These are phyloP conservation scores for Myotis daubentonii DNA, from an alignment of 2,797 vertebrate species.

Conservation along the genomic window DNA sequence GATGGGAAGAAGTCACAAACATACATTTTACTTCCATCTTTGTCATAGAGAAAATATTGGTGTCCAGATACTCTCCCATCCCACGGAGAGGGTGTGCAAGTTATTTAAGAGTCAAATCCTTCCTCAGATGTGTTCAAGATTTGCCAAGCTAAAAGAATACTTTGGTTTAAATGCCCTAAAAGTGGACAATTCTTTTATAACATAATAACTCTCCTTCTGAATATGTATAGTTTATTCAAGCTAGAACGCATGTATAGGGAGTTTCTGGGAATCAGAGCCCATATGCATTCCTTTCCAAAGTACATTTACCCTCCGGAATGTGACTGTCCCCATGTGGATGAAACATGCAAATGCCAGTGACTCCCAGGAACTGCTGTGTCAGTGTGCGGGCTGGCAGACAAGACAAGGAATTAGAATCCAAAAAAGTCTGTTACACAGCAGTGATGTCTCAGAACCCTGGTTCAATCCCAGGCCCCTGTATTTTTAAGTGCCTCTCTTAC, in stretches of 20 bases:
- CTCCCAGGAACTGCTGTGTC: neutral
- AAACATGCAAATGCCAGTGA: neutral
- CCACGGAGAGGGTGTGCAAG: neutral
- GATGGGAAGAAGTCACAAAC: neutral
- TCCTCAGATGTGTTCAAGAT: neutral
- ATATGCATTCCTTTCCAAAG: neutral
- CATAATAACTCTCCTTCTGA: neutral
- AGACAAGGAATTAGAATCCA: fast-evolving
- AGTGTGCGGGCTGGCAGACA: fast-evolving
- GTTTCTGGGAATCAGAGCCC: neutral
- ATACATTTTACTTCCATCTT: neutral
- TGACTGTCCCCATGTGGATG: neutral
- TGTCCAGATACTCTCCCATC: neutral
- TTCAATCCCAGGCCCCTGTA: fast-evolving
- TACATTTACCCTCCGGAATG: neutral
- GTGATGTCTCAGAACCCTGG: neutral
- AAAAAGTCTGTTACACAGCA: fast-evolving
- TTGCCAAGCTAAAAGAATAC: neutral
- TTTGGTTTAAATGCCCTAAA: neutral
- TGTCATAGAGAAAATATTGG: neutral
- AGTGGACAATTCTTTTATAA: neutral
- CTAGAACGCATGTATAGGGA: neutral
- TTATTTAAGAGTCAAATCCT: neutral
- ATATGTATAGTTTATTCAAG: neutral
- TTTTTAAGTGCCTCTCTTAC: neutral